Evolutionary conservation across 2,888 invertebrate genomes (phyloP).

Genomic region (Tetrapedia diversipes): DNA sequence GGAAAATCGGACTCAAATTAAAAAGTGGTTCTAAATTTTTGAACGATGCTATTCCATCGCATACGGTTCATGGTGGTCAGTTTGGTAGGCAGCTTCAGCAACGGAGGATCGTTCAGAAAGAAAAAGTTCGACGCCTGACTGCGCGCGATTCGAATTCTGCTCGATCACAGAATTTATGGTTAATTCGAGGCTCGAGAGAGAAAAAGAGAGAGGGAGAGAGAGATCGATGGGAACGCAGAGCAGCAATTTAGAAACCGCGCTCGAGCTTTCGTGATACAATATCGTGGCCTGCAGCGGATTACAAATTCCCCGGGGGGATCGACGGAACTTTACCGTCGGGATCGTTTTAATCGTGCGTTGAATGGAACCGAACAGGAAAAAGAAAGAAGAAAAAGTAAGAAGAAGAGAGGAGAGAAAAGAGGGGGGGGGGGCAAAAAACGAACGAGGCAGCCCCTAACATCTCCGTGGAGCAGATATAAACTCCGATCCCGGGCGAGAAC

Average conservation of each 20-base stretch:
- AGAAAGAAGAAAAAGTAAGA: neutral
- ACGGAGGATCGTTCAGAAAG: too few relatives aligned
- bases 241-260: constrained; percentile 30
- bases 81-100: too few relatives aligned
- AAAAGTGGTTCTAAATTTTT: too few relatives aligned
- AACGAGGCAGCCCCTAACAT: constrained; percentile 33
- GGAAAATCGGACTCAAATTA: too few relatives aligned
- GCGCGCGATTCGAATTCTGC: constrained; percentile 25
- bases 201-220: too few relatives aligned
- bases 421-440: neutral
- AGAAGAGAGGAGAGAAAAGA: constrained; percentile 16
- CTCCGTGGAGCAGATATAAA: constrained; percentile 41
- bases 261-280: constrained; percentile 29
- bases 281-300: constrained; percentile 28
- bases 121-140: constrained; percentile 11
- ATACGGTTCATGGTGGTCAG: too few relatives aligned
- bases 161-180: constrained; percentile 42
- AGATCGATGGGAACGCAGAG: constrained; percentile 28
- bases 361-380: neutral
- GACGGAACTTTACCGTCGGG: constrained; percentile 42
- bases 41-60: too few relatives aligned
- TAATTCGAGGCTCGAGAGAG: constrained; percentile 27
- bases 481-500: constrained; percentile 66
- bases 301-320: constrained; percentile 41
- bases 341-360: constrained; percentile 37